Conservation (phyloP, 2,113 vertebrate species). For the Rutilus rutilus region DNA sequence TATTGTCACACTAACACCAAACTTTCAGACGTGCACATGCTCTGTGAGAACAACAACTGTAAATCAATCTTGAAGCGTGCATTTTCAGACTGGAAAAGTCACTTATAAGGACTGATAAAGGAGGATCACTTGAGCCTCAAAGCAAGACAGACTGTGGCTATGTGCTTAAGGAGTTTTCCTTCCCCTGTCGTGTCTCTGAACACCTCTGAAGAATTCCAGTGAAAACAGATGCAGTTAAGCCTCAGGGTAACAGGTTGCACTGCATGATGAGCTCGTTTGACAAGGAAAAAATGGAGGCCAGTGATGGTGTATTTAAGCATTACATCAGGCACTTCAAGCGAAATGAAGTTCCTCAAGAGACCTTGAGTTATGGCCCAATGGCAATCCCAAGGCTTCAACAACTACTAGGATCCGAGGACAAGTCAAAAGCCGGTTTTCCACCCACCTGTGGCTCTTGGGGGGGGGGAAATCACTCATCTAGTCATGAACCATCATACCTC, state of each 20-base stretch:
- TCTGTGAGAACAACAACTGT: neutral
- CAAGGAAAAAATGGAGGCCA: neutral
- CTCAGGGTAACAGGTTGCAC: neutral
- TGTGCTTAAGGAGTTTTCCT: conserved; percentile 32
- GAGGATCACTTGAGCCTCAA: neutral
- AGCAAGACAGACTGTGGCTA: neutral
- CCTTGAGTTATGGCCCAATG: neutral
- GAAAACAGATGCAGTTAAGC: neutral
- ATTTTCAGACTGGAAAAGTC: conserved; percentile 30
- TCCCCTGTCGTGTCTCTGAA: neutral
- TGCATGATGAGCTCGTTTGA: neutral
- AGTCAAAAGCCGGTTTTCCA: conserved; percentile 33
- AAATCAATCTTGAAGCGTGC: conserved; percentile 20
- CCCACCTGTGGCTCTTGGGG: neutral
- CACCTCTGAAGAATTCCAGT: conserved; percentile 4
- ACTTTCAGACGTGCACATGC: neutral
- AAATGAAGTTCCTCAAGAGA: neutral
- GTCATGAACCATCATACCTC: conserved; percentile 21
- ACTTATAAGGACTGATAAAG: conserved; percentile 20
- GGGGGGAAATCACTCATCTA: conserved; percentile 18
- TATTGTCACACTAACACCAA: neutral
- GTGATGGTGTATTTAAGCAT: neutral
- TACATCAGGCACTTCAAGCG: neutral
- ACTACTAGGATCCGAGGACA: neutral
- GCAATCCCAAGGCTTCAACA: neutral